A percentile compares a stretch with the other conserved stretches of the same genome.
phyloP scores from a whole-genome alignment of 1,140 invertebrate species.

The Drosophila serrata region DNA sequence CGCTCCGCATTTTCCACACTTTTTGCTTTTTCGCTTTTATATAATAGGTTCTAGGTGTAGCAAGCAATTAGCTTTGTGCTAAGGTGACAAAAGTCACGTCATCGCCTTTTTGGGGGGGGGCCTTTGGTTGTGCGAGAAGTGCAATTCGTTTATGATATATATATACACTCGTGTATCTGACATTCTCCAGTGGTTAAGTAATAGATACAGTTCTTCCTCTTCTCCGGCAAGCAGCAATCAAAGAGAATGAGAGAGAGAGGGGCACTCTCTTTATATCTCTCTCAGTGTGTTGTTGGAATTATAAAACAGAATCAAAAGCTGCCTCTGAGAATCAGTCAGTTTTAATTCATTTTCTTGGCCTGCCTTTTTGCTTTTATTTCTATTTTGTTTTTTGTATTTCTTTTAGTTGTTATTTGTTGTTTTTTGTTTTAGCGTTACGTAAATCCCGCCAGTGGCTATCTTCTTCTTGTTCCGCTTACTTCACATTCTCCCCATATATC shows the following conservation, averaged over 20 bases:
- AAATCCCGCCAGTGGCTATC: constrained; percentile 52
- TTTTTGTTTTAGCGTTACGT: constrained; percentile 53
- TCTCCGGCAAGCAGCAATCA: constrained; percentile 14
- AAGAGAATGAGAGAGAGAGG: constrained; percentile 29
- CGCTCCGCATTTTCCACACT: background rate
- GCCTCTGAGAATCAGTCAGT: constrained; percentile 64
- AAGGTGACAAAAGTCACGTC: constrained; percentile 41
- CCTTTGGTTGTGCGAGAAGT: constrained; percentile 14
- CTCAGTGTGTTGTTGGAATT: constrained; percentile 52
- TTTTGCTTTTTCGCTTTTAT: constrained; percentile 27
- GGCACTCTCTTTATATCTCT: constrained; percentile 6
- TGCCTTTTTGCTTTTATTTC: constrained; percentile 17
- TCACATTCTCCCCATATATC: constrained; percentile 38
- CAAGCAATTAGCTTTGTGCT: constrained; percentile 35
- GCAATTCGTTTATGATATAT: constrained; percentile 28
- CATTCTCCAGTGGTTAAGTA: constrained; percentile 58
- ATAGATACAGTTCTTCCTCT: constrained; percentile 49
- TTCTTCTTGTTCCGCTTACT: constrained; percentile 48
- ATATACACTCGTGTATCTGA: constrained; percentile 3
- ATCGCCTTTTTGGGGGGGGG: constrained; percentile 26
- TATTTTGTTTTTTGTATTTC: constrained; percentile 14
- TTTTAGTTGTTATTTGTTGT: constrained; percentile 17
- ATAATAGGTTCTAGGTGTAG: constrained; percentile 7
- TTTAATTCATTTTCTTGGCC: constrained; percentile 52
- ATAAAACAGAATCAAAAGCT: constrained; percentile 84